phyloP scores from a whole-genome alignment of 2,797 vertebrate species.

The Sebastiscus albofasciatus region DNA sequence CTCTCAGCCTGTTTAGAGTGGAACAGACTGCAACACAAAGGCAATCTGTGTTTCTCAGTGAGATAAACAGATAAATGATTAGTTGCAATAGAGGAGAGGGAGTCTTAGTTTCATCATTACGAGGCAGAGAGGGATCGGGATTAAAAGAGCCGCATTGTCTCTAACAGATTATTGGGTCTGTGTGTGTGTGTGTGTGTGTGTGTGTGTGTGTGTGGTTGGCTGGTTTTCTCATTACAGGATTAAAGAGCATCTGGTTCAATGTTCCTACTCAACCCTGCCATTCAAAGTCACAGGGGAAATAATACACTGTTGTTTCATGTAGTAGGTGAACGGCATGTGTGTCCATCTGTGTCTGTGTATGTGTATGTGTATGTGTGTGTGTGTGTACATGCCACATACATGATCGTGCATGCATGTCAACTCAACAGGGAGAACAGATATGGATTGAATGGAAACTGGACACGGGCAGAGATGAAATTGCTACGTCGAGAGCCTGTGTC shows the following conservation, averaged over 20 bases:
- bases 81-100: constrained; percentile 68
- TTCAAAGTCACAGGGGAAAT: constrained; percentile 73
- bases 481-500: constrained; percentile 60
- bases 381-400: constrained; percentile 28
- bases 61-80: constrained; percentile 79
- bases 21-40: constrained; percentile 68
- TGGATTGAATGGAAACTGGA: constrained; percentile 62
- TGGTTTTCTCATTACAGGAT: constrained; percentile 82
- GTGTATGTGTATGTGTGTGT: background rate
- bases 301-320: constrained; percentile 64
- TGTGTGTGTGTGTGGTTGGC: constrained; percentile 43
- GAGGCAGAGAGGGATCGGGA: constrained; percentile 64
- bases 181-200: constrained; percentile 22
- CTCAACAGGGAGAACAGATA: constrained; percentile 58
- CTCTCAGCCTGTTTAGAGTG: constrained; percentile 34
- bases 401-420: constrained; percentile 43
- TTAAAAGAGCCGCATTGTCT: constrained; percentile 75
- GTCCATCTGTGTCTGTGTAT: background rate
- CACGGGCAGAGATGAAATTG: constrained; percentile 66
- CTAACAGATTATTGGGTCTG: constrained; percentile 61
- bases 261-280: constrained; percentile 75
- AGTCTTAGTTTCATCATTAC: constrained; percentile 71
- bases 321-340: constrained; percentile 28
- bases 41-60: constrained; percentile 67
- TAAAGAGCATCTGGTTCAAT: constrained; percentile 83